Base-by-base conservation (phyloP, 2,797 vertebrate genomes). In the Corythornis leucogaster region DNA sequence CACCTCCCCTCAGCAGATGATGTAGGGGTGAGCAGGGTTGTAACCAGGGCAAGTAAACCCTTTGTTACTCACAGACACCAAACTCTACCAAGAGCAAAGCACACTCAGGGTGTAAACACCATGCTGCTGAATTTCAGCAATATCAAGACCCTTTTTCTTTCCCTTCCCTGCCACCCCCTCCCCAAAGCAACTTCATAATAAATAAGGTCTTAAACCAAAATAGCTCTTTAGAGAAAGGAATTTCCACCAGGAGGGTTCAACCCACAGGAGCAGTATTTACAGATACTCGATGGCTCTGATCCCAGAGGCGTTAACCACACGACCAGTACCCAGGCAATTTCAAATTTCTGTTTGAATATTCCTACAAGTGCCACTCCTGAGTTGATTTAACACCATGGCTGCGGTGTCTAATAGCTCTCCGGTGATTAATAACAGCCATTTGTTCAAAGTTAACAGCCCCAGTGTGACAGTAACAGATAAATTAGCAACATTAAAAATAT, bases 401-500 rank as follows among this genome's bases (percentile, higher is more conserved):
- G 86, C 74, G 89, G 94, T 95, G 95, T 86, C 93, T 95, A 96
- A 97, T 89, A 89, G 92, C 82, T 96, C 96, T 94, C 95, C 75
- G 3, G 87, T 97, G 97, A 98, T 97, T 98, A 97, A 97, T 97
- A 96, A 90, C 92, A 96, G 92, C 96, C 97, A 96, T 98, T 97
- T 96, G 93, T 98, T 97, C 95, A 96, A 95, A 97, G 96, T 96
- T 97, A 97, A 97, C 96, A 97, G 95, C 87, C 96, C 93, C 63
- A 42, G 81, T 94, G 91, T 96, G 97, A 97, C 97, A 97, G 97
- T 96, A 91, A 87, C 90, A 97, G 97, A 97, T 97, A 97, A 97
- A 98, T 98, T 97, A 98, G 96, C 97, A 96, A 96, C 96, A 96
- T 97, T 97, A 96, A 95, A 94, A 97, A 97, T 97, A 97, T 93